Base-by-base conservation (phyloP, 2,888 invertebrate genomes). In the Polydrusus pterygomalis region DNA sequence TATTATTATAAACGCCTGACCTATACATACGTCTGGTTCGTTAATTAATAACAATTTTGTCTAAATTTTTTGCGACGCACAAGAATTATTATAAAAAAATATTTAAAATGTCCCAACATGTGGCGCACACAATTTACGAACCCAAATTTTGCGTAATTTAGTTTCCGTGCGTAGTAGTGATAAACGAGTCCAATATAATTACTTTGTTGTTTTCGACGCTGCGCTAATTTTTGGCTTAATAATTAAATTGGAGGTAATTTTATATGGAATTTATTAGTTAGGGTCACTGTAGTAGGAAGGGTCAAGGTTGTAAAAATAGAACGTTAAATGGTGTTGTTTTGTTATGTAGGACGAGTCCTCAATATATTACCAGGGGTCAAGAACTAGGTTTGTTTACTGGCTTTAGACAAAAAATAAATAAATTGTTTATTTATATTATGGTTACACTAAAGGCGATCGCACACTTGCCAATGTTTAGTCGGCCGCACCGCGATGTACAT, bases 221-320 rank as follows among this genome's bases (percentile, higher is more conserved):
- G 5, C 58, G 20, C 58, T 58, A 38, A 38, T 58, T 58, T 58
- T 58, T 25, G 38, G 38, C 58, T 58, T 38, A 58, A 30, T 56
- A 30, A 58, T 34, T 58, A 58, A 58, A 38, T 58, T 58, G 34
- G 25, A 58, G 34, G 58, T 58, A 58, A 58, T 58, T 58, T 58
- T 15, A 34, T 34, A 6, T n/a, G 58, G 13, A 38, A 38, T 58
- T 38, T 34, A 38, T 38, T 58, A 15, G 9, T 30, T 13, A 5
- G 30, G 30, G 30, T 13, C 51, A 20, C 6, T 51, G 30, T 56
- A 8, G 56, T 56, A n/a, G 30, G 30, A 38, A 34, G 17, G 58
- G 58, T 58, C 58, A 58, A 58, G 58, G 58, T 38, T 38, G 10
- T 7, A 1, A 30, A 34, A n/a, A 54, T 47, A 49, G 15, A n/a